Base-by-base conservation (phyloP, 2,113 vertebrate species). In the Spizaetus ornatus region DNA sequence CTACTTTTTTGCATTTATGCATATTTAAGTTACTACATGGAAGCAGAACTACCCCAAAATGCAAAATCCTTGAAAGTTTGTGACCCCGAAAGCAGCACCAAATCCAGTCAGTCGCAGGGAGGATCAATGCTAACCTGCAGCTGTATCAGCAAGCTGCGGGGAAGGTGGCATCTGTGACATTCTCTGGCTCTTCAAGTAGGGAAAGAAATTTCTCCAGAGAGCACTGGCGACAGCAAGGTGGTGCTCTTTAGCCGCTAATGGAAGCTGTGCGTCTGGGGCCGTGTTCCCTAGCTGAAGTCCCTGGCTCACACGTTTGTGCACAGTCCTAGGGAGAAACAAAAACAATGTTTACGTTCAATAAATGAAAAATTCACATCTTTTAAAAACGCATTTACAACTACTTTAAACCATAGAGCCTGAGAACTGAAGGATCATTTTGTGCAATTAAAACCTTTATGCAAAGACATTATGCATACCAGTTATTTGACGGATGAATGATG, bases 151-250 rank as follows among this genome's bases (percentile, higher is more conserved):
- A 83, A 99, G 98, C 95, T 99, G 99, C 26, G 98, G 94, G 87
- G 98, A 93, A 34, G 98, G 98, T 13, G 98, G 98, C 6, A 95
- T 98, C 97, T 98, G 99, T 21, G 99, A 98, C 97, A 99, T 98
- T 88, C 99, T 98, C 88, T 99, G 98, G 96, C 98, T 98, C 95
- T 99, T 99, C 95, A 99, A 95, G 96, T 98, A 99, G 15, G 99
- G 98, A 90, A 99, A 99, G 97, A 99, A 99, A 95, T 99, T 99
- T 40, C 94, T 98, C 99, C 99, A 99, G 27, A 99, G 98, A 27
- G 98, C 98, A 10, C 93, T 89, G 74, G 99, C 99, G 14, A 99
- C 98, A 95, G 99, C 99, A 98, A 99, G 99, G 98, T 99, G 99
- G 98, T 98, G 98, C 99, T 99, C 99, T 99, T 99, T 99, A 97